Evolutionary conservation across 1,140 invertebrate species (phyloP).

Genomic region (Trichonephila clavata): DNA sequence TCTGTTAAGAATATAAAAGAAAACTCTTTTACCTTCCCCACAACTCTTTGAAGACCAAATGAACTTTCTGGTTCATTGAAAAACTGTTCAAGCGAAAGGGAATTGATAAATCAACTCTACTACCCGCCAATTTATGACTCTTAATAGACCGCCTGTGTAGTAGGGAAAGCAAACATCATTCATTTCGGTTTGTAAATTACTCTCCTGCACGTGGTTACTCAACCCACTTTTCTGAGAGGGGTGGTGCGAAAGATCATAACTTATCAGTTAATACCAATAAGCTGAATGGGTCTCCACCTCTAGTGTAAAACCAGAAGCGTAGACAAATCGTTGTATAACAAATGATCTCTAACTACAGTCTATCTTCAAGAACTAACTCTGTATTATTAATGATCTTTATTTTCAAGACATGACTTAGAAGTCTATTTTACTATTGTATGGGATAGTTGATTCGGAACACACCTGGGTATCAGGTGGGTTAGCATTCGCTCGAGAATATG

Average conservation of each 20-base stretch:
- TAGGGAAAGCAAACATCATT: not conserved
- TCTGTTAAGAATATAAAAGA: not conserved
- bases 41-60: not conserved
- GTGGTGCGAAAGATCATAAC: constrained; percentile 60
- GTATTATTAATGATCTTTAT: constrained; percentile 49
- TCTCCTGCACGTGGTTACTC: not conserved
- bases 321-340: constrained; percentile 53
- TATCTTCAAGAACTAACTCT: not conserved
- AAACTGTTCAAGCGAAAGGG: not conserved
- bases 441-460: not conserved
- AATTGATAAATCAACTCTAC: not conserved
- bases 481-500: too few relatives aligned
- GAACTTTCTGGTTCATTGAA: not conserved
- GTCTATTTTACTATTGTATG: not conserved
- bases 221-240: not conserved
- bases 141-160: not conserved
- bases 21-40: not conserved
- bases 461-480: not conserved
- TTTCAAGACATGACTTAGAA: not conserved
- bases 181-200: not conserved
- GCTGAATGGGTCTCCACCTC: constrained; percentile 38
- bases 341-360: constrained; percentile 37
- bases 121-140: constrained; percentile 4
- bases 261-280: constrained; percentile 69
- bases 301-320: constrained; percentile 46